Evolutionary conservation across 2,113 vertebrate genomes (phyloP).

Genomic region (Eulacestoma nigropectus): DNA sequence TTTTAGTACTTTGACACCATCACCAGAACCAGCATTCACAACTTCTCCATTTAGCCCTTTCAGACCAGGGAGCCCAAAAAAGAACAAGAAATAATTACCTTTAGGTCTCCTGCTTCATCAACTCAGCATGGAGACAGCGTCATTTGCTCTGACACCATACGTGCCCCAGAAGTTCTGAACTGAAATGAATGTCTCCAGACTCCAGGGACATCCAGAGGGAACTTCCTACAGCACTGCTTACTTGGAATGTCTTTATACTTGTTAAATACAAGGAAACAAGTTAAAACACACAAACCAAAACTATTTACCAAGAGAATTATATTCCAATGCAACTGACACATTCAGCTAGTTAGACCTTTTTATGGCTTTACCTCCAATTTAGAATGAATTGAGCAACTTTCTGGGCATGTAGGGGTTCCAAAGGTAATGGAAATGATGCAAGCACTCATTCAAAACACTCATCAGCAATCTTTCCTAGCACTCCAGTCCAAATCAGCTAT

Average conservation of each 20-base stretch:
- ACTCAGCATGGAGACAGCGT: not conserved
- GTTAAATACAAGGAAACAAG: not conserved
- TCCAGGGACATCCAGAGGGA: not conserved
- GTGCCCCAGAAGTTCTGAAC: not conserved
- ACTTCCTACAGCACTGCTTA: not conserved
- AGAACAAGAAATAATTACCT: not conserved
- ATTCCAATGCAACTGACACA: not conserved
- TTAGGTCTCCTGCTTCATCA: not conserved
- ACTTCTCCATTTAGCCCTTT: not conserved
- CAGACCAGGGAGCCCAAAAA: not conserved
- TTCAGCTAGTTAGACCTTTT: not conserved
- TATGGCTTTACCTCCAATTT: not conserved
- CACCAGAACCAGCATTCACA: not conserved
- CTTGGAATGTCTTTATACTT: not conserved
- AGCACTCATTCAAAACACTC: not conserved
- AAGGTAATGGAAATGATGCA: not conserved
- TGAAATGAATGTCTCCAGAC: not conserved
- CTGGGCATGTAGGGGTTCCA: not conserved
- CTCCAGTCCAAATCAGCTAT: not conserved
- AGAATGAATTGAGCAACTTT: not conserved
- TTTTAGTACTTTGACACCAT: not conserved
- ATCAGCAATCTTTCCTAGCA: slow-evolving; percentile 26
- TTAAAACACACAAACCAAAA: not conserved
- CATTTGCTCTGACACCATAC: not conserved
- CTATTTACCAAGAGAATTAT: not conserved